These are phyloP conservation scores for Percina caprodes DNA, from an alignment of 2,113 vertebrate genomes.

Conservation along the genomic window DNA sequence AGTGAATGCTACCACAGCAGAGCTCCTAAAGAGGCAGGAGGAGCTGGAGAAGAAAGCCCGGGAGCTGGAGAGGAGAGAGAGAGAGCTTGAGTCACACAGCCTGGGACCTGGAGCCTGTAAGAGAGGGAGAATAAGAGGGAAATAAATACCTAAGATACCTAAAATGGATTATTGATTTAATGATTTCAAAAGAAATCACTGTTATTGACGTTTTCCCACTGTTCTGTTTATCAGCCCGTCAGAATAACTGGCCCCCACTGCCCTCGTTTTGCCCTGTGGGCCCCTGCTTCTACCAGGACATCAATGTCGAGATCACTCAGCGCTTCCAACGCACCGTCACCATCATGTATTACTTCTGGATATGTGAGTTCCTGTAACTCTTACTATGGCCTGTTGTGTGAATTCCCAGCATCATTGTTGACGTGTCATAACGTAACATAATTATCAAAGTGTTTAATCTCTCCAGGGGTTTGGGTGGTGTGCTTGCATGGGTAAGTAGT, in stretches of 20 bases:
- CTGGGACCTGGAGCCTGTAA: conserved; percentile 86
- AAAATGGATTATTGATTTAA: neutral
- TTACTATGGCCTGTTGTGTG: neutral
- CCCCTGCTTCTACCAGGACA: conserved; percentile 98
- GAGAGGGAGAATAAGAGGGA: conserved; percentile 11
- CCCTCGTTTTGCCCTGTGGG: conserved; percentile 93
- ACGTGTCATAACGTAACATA: neutral
- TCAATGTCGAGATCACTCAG: conserved; percentile 91
- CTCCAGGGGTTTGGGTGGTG: neutral
- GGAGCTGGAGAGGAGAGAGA: conserved; percentile 92
- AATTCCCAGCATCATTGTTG: neutral
- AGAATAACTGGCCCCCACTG: conserved; percentile 96
- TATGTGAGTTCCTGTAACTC: conserved; percentile 86
- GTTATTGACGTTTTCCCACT: neutral
- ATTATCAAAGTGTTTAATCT: neutral
- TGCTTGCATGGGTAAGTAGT: neutral
- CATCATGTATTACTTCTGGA: conserved; percentile 98
- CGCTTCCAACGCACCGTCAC: conserved; percentile 93
- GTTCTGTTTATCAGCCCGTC: conserved; percentile 81
- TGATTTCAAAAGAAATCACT: neutral
- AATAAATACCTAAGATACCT: neutral
- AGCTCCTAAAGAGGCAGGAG: conserved; percentile 93
- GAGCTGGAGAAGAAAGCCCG: conserved; percentile 94
- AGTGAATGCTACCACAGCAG: conserved; percentile 87
- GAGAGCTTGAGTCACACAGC: conserved; percentile 89